A percentile compares a stretch with the other conserved stretches of the same genome.
Evolutionary conservation across 2,797 vertebrate species (phyloP).

Genomic region (Sarcoramphus papa): DNA sequence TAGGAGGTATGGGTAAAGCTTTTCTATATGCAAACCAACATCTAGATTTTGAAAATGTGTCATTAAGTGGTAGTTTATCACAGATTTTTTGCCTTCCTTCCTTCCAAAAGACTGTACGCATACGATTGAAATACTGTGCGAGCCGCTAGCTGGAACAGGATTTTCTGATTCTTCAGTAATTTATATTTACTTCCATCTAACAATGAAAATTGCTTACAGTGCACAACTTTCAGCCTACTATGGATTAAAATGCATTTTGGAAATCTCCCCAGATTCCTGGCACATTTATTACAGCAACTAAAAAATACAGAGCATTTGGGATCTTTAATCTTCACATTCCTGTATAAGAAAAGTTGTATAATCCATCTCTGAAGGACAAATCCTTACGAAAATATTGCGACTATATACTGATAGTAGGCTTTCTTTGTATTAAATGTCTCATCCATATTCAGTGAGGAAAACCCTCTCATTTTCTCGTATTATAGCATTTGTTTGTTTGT

Average conservation of each 20-base stretch:
- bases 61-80: slow-evolving; percentile 35
- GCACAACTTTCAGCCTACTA: slow-evolving; percentile 25
- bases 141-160: neutral
- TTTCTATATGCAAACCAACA: slow-evolving; percentile 6
- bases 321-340: slow-evolving; percentile 41
- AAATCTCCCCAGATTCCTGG: slow-evolving; percentile 36
- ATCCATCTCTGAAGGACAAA: slow-evolving; percentile 34
- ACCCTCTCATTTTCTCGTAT: neutral
- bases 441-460: neutral
- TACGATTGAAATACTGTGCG: neutral
- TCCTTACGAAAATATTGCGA: neutral
- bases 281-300: neutral
- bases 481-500: neutral
- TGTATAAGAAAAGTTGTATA: slow-evolving; percentile 13
- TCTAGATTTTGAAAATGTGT: slow-evolving; percentile 19
- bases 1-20: neutral
- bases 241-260: slow-evolving; percentile 47
- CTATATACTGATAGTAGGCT: neutral
- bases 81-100: neutral
- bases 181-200: slow-evolving; percentile 36
- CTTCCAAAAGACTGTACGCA: neutral
- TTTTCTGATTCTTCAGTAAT: slow-evolving; percentile 45
- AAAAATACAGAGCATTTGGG: neutral
- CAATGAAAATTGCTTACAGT: slow-evolving; percentile 32
- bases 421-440: neutral